Base-by-base conservation (phyloP, 2,888 invertebrate genomes). In the Allophyes oxyacanthae region DNA sequence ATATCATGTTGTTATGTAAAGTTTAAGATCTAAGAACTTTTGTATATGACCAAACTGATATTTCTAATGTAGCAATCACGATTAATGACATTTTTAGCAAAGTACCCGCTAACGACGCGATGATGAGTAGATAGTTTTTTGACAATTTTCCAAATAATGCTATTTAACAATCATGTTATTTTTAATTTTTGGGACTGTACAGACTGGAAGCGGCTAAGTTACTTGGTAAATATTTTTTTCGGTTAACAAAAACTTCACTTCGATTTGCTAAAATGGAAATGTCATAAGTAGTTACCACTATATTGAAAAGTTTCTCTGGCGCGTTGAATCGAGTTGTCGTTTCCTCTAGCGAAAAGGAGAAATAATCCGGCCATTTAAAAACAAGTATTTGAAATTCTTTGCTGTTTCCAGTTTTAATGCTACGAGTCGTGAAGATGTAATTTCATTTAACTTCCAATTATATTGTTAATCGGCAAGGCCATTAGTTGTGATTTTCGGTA, bases 11-110 rank as follows among this genome's bases (percentile, higher is more conserved):
- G 9, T 6, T 2, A 46, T 49, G 8, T 64, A 69, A 70, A 65
- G 28, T 60, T 52, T 41, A 61, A 50, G 37, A 55, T 44, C 32
- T 63, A 78, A 67, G 48, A 65, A 49, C 37, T 76, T 81, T 79
- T 81, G 70, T 79, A 79, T 66, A 72, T 72, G 81, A 81, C 81
- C 77, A 81, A 80, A 77, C 63, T 62, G 69, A 73, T 62, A 71
- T 72, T 76, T 76, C 64, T 71, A 73, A 64, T 38, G 58, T 68
- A 72, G 63, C 28, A 15, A 63, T 66, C 72, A 71, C 65, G 33
- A 48, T 61, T 57, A 62, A 41, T 62, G 55, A 34, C 36, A 42
- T 61, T 53, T 58, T 58, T 64, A 66, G 55, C 57, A 46, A 65
- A 59, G 33, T 64, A 61, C 54, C 60, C 37, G 65, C 65, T 64